Base-by-base conservation (phyloP, 2,797 vertebrate species). In the Acipenser ruthenus region DNA sequence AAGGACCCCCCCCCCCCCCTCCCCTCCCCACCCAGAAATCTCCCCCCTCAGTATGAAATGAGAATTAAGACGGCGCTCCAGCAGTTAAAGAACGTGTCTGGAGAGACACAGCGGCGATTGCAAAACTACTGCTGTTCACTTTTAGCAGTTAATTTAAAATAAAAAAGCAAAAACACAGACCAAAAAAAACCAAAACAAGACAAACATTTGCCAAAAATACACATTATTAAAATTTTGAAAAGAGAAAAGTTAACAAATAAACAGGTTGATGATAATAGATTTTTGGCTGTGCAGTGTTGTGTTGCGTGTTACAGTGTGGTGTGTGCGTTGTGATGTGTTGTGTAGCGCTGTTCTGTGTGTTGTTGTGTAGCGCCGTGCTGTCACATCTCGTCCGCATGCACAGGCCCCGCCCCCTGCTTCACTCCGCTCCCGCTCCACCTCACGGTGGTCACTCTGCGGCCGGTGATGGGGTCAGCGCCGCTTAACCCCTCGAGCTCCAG, bases 321-420 rank as follows among this genome's bases (percentile, higher is more conserved):
- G 23, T 37, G 23, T 18, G 15, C 23, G 23, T 37, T 37, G 23
- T 37, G 2, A 37, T 37, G 23, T 37, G 23, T 37, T 37, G 23
- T 37, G 23, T 18, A 18, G 15, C 15, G 1, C 15, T 18, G 15
- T 18, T 18, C 15, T 18, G 15, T 18, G 15, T 18, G 15, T 18
- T 18, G 10, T 5, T 12, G 9, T n/a, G 11, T 6, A 12, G 5
- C n/a, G 49, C 51, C 11, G 11, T 6, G 18, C 61, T 13, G 18
- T 66, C 63, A 71, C 67, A 67, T 70, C 15, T 67, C 65, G 12
- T 70, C 65, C 11, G 69, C 69, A 51, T 70, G 69, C 11, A 8
- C 2, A 6, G n/a, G 2, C 0, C 68, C 15, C 6, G 37, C 69
- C 83, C 76, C 70, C 13, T 6, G 87, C 83, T 11, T 79, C 80